These are phyloP conservation scores for Globicephala melas DNA, from an alignment of 2,113 vertebrate species.

Conservation along the genomic window DNA sequence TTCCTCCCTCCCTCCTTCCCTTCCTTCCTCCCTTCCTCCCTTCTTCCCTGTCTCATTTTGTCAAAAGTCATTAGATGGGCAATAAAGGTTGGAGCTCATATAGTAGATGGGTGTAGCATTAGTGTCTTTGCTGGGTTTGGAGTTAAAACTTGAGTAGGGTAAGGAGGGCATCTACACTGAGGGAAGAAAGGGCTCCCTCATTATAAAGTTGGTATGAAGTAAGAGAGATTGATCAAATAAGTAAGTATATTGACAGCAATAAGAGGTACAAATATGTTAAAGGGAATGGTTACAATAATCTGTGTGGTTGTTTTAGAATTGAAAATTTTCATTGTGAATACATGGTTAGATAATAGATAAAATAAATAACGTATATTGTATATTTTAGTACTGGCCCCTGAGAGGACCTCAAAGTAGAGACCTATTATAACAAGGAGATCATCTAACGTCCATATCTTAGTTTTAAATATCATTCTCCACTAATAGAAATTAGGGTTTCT, in stretches of 20 bases:
- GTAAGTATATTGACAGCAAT: neutral
- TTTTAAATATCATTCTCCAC: neutral
- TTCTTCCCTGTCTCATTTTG: neutral
- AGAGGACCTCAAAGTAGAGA: neutral
- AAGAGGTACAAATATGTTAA: neutral
- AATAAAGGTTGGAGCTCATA: neutral
- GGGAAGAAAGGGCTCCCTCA: neutral
- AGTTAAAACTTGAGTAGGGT: neutral
- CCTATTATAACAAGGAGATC: neutral
- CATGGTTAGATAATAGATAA: neutral
- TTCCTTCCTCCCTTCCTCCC: fast-evolving
- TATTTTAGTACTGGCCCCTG: neutral
- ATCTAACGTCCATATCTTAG: neutral
- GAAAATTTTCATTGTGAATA: neutral
- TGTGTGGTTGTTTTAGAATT: neutral
- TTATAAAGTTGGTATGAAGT: neutral
- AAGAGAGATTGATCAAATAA: neutral
- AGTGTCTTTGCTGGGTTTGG: neutral
- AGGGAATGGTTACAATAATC: neutral
- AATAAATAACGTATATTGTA: neutral
- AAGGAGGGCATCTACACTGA: neutral
- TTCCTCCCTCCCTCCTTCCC: too few species aligned
- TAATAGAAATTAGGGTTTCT: neutral
- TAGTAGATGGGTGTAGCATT: neutral
- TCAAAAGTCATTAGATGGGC: neutral